A percentile compares a stretch with the other conserved stretches of the same genome.
These are phyloP conservation scores for Steatocranus sp. DNA, from an alignment of 2,797 vertebrate species.

Conservation along the genomic window DNA sequence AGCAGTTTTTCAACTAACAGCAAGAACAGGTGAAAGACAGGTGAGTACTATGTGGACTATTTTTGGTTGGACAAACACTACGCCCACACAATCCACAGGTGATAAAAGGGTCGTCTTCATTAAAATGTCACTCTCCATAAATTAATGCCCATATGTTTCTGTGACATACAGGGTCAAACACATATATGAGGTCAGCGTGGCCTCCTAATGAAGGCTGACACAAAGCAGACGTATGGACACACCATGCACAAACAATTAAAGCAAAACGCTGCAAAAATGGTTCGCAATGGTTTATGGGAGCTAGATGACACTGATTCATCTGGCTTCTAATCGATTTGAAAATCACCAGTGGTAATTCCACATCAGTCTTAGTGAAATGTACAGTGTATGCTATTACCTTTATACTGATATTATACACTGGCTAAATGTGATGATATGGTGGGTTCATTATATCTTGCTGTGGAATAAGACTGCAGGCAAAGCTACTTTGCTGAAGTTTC, in stretches of 20 bases:
- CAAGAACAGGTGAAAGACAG: not conserved
- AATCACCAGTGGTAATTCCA: not conserved
- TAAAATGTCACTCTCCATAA: constrained; percentile 8
- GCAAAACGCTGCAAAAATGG: not conserved
- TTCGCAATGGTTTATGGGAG: not conserved
- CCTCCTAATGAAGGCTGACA: not conserved
- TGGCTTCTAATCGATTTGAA: not conserved
- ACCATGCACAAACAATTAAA: not conserved
- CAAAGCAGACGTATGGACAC: not conserved
- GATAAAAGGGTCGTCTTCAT: constrained; percentile 7
- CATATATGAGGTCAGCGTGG: not conserved
- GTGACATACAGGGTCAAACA: not conserved
- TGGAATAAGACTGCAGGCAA: not conserved
- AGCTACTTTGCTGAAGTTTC: constrained; percentile 21
- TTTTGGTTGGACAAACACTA: not conserved
- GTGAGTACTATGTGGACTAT: not conserved
- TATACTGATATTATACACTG: not conserved
- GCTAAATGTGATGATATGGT: not conserved
- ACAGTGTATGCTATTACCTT: not conserved
- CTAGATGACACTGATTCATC: not conserved
- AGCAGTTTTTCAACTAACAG: not conserved
- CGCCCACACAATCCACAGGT: not conserved
- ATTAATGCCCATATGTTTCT: constrained; percentile 18
- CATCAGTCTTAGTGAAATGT: not conserved
- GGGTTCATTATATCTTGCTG: not conserved